These are phyloP conservation scores for Perodicticus potto DNA, from an alignment of 2,797 vertebrate species.

Conservation along the genomic window DNA sequence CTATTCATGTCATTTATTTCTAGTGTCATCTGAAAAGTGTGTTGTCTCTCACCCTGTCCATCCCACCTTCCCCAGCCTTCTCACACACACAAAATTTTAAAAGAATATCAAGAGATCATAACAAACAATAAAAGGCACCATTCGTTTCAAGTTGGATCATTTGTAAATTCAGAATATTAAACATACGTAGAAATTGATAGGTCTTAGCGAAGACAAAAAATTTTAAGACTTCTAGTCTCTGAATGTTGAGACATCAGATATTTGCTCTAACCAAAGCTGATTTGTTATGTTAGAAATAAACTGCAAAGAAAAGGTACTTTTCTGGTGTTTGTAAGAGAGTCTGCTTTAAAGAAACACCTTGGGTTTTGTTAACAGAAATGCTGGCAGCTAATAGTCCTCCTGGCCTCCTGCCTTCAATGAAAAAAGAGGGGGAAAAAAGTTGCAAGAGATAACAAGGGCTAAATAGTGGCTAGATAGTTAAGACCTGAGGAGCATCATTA, in stretches of 20 bases:
- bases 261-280: conserved; percentile 49
- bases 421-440: background rate
- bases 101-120: conserved; percentile 6
- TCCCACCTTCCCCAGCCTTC: too few species aligned
- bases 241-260: background rate
- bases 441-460: conserved; percentile 50
- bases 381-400: background rate
- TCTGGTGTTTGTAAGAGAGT: background rate
- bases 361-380: conserved; percentile 31
- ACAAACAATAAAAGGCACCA: conserved; percentile 24
- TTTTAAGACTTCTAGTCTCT: background rate
- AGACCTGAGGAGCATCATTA: conserved; percentile 20
- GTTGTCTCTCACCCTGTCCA: background rate
- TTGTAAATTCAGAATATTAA: conserved; percentile 26
- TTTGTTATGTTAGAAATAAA: background rate
- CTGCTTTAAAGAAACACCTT: conserved; percentile 47
- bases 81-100: background rate
- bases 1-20: background rate
- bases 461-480: conserved; percentile 22
- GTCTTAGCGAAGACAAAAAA: conserved; percentile 24
- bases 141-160: background rate
- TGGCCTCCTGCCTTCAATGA: background rate
- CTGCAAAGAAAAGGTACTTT: conserved; percentile 9
- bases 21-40: background rate
- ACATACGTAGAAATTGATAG: background rate